A percentile compares a stretch with the other conserved stretches of the same genome.
These are phyloP conservation scores for Zygogramma bicolorata DNA, from an alignment of 2,888 invertebrate species.

Conservation along the genomic window DNA sequence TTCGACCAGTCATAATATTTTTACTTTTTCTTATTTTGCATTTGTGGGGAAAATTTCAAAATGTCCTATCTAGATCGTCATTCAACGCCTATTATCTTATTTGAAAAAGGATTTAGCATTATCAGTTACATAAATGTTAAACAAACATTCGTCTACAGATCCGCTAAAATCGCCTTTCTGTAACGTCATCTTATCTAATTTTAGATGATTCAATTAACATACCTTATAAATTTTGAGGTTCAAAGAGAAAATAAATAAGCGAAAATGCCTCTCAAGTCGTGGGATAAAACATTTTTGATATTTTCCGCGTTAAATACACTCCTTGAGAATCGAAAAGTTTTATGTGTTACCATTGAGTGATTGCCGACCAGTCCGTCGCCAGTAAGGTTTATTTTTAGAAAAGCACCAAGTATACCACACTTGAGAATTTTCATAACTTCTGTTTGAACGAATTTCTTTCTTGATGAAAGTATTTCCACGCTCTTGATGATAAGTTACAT, in stretches of 20 bases:
- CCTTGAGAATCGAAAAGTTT: constrained; percentile 40
- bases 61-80: too few relatives aligned
- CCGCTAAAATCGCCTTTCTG: not conserved
- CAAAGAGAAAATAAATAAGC: not conserved
- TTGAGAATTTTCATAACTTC: constrained; percentile 32
- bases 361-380: constrained; percentile 19
- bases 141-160: not conserved
- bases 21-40: not conserved
- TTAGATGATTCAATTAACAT: constrained; percentile 19
- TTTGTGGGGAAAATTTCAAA: not conserved
- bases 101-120: not conserved
- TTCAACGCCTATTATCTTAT: not conserved
- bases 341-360: constrained; percentile 40
- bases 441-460: constrained; percentile 18
- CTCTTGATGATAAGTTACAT: constrained; percentile 18
- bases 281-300: constrained; percentile 26
- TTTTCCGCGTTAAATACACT: constrained; percentile 14
- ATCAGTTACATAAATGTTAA: not conserved
- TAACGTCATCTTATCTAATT: not conserved
- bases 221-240: not conserved
- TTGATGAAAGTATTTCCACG: constrained; percentile 24
- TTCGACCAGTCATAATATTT: too few relatives aligned
- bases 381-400: constrained; percentile 26
- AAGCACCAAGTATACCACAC: constrained; percentile 35
- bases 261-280: not conserved